These are phyloP conservation scores for Megalonaias nervosa DNA, from an alignment of 1,140 invertebrate species.

Conservation along the genomic window DNA sequence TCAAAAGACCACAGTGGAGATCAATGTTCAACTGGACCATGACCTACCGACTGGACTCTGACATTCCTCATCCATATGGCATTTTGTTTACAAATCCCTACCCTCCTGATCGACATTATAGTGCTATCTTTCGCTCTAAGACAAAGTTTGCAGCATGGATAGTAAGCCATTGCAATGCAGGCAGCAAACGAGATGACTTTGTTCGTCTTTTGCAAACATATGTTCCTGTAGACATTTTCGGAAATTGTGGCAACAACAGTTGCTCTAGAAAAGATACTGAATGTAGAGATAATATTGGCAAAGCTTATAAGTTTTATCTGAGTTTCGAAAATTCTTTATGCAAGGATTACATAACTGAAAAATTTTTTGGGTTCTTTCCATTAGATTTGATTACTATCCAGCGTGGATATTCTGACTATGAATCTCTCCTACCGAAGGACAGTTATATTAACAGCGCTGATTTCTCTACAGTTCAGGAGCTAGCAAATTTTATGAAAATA, in stretches of 20 bases:
- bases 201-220: constrained; percentile 73
- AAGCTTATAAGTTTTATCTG: constrained; percentile 69
- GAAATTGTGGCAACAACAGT: constrained; percentile 73
- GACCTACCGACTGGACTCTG: constrained; percentile 26
- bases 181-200: constrained; percentile 74
- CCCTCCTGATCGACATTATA: constrained; percentile 9
- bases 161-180: constrained; percentile 77
- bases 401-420: constrained; percentile 77
- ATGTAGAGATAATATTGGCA: constrained; percentile 36
- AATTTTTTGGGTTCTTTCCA: constrained; percentile 76
- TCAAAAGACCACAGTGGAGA: constrained; percentile 10
- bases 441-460: constrained; percentile 79
- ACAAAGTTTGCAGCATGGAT: constrained; percentile 75
- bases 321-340: constrained; percentile 90
- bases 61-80: constrained; percentile 32
- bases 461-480: constrained; percentile 71
- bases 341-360: constrained; percentile 96
- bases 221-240: constrained; percentile 78
- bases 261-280: constrained; percentile 12
- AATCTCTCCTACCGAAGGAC: constrained; percentile 75
- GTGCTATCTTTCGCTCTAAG: constrained; percentile 34
- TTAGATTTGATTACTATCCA: constrained; percentile 79
- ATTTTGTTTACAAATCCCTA: background rate
- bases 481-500: constrained; percentile 74
- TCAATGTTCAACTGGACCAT: constrained; percentile 30